These are phyloP conservation scores for Eurypyga helias DNA, from an alignment of 2,113 vertebrate genomes.

Conservation along the genomic window DNA sequence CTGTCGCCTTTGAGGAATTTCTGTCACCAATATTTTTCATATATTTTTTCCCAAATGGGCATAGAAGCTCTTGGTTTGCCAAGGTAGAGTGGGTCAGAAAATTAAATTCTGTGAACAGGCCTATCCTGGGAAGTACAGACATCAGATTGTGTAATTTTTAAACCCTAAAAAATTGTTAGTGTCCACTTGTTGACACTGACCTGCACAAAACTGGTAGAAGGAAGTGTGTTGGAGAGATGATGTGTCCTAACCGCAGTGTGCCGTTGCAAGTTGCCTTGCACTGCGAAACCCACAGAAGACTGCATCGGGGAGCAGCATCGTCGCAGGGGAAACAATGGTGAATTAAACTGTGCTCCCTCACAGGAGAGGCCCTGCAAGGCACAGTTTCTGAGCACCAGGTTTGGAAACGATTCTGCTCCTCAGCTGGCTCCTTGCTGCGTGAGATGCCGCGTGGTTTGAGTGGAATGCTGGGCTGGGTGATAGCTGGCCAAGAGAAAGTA, in stretches of 20 bases:
- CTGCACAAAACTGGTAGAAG: background rate
- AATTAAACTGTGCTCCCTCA: background rate
- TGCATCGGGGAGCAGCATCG: accelerated
- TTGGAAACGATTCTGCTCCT: background rate
- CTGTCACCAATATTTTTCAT: background rate
- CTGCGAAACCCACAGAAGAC: background rate
- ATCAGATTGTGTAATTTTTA: background rate
- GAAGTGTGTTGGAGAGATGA: background rate
- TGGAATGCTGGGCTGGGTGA: background rate
- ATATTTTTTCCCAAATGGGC: background rate
- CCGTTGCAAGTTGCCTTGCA: background rate
- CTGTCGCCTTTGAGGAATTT: background rate
- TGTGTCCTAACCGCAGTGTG: accelerated
- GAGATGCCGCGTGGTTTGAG: accelerated
- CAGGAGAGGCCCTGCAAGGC: background rate
- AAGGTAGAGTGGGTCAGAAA: background rate
- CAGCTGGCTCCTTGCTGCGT: background rate
- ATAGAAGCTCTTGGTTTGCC: background rate
- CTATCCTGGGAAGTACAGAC: background rate
- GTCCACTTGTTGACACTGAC: background rate
- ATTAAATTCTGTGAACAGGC: background rate
- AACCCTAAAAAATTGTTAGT: background rate
- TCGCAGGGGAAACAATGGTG: background rate
- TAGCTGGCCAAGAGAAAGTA: background rate
- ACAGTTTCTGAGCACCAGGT: background rate